Base-by-base conservation (phyloP, 2,888 invertebrate species). In the Rhamnusium bicolor region DNA sequence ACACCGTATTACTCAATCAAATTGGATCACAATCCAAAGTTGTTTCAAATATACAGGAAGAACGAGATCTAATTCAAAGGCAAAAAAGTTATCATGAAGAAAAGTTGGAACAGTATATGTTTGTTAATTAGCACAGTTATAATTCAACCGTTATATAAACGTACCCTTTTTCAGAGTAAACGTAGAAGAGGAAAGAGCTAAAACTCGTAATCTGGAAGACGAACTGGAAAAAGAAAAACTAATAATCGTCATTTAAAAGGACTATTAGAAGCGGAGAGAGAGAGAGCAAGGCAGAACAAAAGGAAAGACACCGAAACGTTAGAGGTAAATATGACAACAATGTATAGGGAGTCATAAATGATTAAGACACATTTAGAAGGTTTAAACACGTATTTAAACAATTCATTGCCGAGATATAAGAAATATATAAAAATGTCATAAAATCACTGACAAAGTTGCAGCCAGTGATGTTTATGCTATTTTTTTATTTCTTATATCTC, bases 111-210 rank as follows among this genome's bases (percentile, higher is more conserved):
- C 67, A 70, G 16, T 75, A 75, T 14, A 72, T 75, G 72, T 72
- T 63, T 18, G 70, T 62, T 16, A 5, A 18, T 12, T 14, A n/a
- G 1, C 40, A 40, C 5, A 40, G 6, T n/a, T 1, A 12, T 12
- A n/a, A n/a, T n/a, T n/a, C 12, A 40, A 4, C 12, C 5, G 1
- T 14, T 40, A 40, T 3, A n/a, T 67, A 69, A 18, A 70, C 40
- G 16, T 54, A 16, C 2, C 58, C 7, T 58, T 2, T 69, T 72
- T 19, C 51, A 83, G 83, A 10, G 65, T 69, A 14, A 58, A 69
- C 16, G 69, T 80, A 7, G 80, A 83, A 77, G 72, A 80, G 56
- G 82, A 83, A 62, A 76, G 74, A 56, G 54, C 77, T 0, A 77
- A 75, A 56, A 72, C 76, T 49, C 74, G 72, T 51, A 72, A 72